Evolutionary conservation across 2,113 vertebrate genomes (phyloP), one percentile per base, ranked within the genome.

Genomic region (Indicator maculatus): DNA sequence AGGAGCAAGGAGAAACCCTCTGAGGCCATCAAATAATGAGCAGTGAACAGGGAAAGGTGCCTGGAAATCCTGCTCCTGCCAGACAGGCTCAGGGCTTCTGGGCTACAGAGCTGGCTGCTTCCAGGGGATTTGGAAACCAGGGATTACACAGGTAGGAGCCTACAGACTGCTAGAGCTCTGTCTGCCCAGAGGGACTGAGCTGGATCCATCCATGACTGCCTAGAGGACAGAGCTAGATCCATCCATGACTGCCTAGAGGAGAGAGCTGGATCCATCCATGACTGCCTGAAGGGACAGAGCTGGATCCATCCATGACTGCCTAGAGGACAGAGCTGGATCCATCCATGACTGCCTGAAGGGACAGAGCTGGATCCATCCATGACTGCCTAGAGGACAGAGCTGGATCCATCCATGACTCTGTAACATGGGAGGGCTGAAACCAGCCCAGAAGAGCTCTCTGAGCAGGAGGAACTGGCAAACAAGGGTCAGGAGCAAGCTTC

Each of bases 41-140:
- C 17, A 45, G 65, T 2, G 5, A 88, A 28, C 17, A 64, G 38
- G n/a, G 73, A 70, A 53, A 44, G 17, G 58, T 18, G 66, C 63
- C 71, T 83, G 79, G 41, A 72, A 92, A 79, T 72, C 30, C 72
- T 56, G 31, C 50, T 86, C 44, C 67, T 90, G 30, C 47, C 27
- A 55, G 58, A 44, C 41, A 31, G 60, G 61, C 64, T 56, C 11
- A 55, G 45, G 41, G 19, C 41, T 60, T 63, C 24, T 44, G 61
- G 84, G 53, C 47, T 58, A 45, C 21, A 55, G 53, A 26, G n/a
- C 26, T 84, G 65, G 47, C 33, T 61, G 60, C 56, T 91, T 59
- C 27, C 0, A 1, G 36, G 20, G 9, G 31, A 19, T n/a, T 26
- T 36, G 60, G 66, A 77, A 70, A 45, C 8, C 1, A 2, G 47